Conservation (phyloP, 2,113 vertebrate genomes). For the Chlamydotis undulata region DNA sequence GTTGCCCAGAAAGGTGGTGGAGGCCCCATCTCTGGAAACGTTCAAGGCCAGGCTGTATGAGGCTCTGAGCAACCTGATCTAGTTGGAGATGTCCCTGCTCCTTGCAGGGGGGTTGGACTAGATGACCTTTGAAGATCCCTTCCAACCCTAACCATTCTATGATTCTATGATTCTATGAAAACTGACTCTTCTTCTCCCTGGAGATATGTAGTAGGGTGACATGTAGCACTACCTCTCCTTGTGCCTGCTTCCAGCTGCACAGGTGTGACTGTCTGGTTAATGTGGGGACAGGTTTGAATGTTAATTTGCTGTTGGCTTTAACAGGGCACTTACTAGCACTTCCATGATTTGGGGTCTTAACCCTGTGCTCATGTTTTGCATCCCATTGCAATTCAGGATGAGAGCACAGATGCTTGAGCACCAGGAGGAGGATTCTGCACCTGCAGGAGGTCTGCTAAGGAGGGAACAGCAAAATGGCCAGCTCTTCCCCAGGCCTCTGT, state of each 20-base stretch:
- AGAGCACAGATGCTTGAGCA: neutral
- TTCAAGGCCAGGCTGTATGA: no score
- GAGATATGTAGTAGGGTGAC: neutral
- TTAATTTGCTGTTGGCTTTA: neutral
- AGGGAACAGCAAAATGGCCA: neutral
- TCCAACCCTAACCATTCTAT: no score
- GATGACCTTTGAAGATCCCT: no score
- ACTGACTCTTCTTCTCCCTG: neutral
- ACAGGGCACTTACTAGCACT: neutral
- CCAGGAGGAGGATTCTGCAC: neutral
- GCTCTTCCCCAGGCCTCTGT: neutral
- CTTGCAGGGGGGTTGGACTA: no score
- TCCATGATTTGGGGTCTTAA: neutral
- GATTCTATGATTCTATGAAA: neutral
- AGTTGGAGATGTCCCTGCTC: no score
- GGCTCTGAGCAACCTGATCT: no score
- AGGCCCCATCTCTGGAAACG: no score
- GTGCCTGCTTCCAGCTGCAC: neutral
- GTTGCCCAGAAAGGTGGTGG: no score
- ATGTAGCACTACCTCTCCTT: neutral
- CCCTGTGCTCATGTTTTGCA: neutral
- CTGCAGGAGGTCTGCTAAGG: neutral
- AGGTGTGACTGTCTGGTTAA: neutral
- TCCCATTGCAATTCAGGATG: accelerated
- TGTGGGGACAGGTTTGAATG: neutral